Percentiles rank a stretch among this genome's conserved stretches.
Evolutionary conservation across 2,888 invertebrate genomes (phyloP).

Genomic region (Drosophila kokeensis): DNA sequence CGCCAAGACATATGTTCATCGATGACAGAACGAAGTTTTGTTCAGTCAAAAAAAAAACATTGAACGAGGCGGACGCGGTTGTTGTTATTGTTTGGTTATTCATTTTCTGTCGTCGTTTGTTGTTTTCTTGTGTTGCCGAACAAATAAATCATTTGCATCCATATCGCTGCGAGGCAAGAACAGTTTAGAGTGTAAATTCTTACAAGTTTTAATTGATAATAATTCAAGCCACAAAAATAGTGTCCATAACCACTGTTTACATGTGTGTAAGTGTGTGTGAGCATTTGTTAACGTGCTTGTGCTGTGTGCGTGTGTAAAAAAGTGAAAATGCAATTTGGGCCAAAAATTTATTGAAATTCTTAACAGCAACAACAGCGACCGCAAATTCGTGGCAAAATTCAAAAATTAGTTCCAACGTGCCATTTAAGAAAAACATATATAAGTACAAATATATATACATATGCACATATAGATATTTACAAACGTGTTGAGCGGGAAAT

Average conservation of each 20-base stretch:
- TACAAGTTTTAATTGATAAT: slow-evolving; percentile 56
- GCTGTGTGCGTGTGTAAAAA: slow-evolving; percentile 45
- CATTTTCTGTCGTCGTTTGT: slow-evolving; percentile 59
- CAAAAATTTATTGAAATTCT: slow-evolving; percentile 70
- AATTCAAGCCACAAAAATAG: slow-evolving; percentile 6
- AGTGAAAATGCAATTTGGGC: slow-evolving; percentile 73
- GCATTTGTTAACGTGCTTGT: slow-evolving; percentile 23
- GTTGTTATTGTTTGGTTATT: slow-evolving; percentile 68
- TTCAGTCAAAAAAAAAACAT: slow-evolving; percentile 55
- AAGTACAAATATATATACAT: background rate
- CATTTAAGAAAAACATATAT: slow-evolving; percentile 32
- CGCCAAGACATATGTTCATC: slow-evolving; percentile 11
- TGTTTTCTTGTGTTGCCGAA: slow-evolving; percentile 64
- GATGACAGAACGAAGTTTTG: slow-evolving; percentile 31
- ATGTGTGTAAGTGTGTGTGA: slow-evolving; percentile 13
- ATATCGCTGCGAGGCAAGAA: slow-evolving; percentile 22
- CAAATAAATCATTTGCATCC: slow-evolving; percentile 47
- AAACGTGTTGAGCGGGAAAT: slow-evolving; percentile 22
- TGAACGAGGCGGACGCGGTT: slow-evolving; percentile 44
- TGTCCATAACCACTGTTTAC: slow-evolving; percentile 2
- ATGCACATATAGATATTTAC: background rate
- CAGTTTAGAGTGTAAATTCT: slow-evolving; percentile 56
- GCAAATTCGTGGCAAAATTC: slow-evolving; percentile 49
- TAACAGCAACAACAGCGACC: slow-evolving; percentile 46
- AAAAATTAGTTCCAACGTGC: slow-evolving; percentile 23